Percentiles rank a stretch among this genome's conserved stretches.
Conservation (phyloP, 1,140 invertebrate species). For the Armadillidium nasatum region DNA sequence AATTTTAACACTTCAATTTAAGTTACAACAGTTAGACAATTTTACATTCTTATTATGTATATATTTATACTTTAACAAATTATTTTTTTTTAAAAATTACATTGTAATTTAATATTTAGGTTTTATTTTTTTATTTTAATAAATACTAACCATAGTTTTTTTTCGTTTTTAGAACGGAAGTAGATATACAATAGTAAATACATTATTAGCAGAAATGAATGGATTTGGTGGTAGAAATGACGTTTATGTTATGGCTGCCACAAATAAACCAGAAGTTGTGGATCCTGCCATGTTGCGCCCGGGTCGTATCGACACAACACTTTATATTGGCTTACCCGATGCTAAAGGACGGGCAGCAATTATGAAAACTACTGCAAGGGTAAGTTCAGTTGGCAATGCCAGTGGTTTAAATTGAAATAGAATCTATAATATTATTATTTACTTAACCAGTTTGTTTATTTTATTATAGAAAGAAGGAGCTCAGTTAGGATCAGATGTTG, state of each 20-base stretch:
- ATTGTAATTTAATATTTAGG: too few species aligned
- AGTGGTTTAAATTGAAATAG: too few species aligned
- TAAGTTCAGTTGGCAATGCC: slow-evolving; percentile 17
- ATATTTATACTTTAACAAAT: too few species aligned
- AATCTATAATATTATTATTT: too few species aligned
- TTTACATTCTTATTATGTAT: too few species aligned
- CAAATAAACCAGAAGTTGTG: slow-evolving; percentile 93
- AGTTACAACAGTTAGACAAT: too few species aligned
- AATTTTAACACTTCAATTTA: too few species aligned
- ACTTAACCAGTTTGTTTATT: not conserved
- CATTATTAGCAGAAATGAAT: slow-evolving; percentile 98
- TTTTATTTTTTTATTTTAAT: too few species aligned
- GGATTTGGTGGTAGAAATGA: slow-evolving; percentile 82
- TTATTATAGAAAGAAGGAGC: not conserved
- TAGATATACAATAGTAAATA: slow-evolving; percentile 80
- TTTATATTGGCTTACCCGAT: slow-evolving; percentile 88
- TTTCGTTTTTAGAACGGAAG: slow-evolving; percentile 44
- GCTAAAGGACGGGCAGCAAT: slow-evolving; percentile 79
- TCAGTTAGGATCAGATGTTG: slow-evolving; percentile 59
- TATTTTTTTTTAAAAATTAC: too few species aligned
- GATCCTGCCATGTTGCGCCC: slow-evolving; percentile 93
- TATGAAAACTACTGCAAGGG: slow-evolving; percentile 80
- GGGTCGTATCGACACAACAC: slow-evolving; percentile 85
- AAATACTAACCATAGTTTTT: too few species aligned
- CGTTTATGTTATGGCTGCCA: slow-evolving; percentile 86